These are phyloP conservation scores for Phoeniculus purpureus DNA, from an alignment of 2,797 vertebrate species.

Conservation along the genomic window DNA sequence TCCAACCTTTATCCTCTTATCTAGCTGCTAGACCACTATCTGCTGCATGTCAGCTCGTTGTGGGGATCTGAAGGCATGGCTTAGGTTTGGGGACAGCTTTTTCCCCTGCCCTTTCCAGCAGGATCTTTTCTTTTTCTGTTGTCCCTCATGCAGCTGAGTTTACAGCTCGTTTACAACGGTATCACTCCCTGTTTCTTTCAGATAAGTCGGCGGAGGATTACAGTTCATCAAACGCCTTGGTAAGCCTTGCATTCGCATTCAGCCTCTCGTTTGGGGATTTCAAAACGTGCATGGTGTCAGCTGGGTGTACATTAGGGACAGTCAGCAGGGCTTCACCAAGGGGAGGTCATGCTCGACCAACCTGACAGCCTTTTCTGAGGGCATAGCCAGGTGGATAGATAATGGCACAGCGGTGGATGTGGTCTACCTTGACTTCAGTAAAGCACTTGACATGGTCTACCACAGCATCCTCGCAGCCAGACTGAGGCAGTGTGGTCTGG, in stretches of 20 bases:
- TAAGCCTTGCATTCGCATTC: slow-evolving; percentile 75
- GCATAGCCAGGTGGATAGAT: too few relatives aligned
- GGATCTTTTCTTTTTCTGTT: neutral
- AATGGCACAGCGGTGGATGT: too few relatives aligned
- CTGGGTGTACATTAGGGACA: neutral
- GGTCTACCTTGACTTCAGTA: too few relatives aligned
- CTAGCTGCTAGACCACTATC: too few relatives aligned
- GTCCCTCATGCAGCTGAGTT: neutral
- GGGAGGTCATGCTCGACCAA: too few relatives aligned
- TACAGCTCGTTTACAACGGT: neutral
- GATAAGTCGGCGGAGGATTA: slow-evolving; percentile 91
- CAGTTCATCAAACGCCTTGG: slow-evolving; percentile 85
- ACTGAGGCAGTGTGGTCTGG: too few relatives aligned
- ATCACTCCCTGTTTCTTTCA: slow-evolving; percentile 63
- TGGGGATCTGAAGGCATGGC: neutral
- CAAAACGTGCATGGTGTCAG: neutral
- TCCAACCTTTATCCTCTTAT: too few relatives aligned
- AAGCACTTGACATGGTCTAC: too few relatives aligned
- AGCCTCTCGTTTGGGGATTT: neutral
- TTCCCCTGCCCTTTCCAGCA: neutral
- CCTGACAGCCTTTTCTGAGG: too few relatives aligned
- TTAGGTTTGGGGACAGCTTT: neutral
- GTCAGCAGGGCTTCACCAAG: too few relatives aligned
- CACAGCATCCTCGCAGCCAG: too few relatives aligned
- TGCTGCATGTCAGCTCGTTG: neutral